Evolutionary conservation across 2,888 invertebrate species (phyloP).

Genomic region (Aporophyla nigra): DNA sequence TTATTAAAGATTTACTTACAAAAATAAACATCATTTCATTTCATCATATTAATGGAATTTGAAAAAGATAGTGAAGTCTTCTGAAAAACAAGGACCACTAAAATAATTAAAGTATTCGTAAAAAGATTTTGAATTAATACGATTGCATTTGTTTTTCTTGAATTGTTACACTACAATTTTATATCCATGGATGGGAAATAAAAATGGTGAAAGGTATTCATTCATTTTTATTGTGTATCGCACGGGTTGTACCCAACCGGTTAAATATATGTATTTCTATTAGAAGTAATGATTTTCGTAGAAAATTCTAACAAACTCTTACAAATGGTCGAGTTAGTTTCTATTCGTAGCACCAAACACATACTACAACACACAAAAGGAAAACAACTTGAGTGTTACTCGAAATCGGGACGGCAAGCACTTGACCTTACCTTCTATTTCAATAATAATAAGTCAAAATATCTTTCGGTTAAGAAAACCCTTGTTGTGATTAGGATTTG

Average conservation of each 20-base stretch:
- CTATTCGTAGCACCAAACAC: constrained; percentile 36
- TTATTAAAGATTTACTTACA: too few relatives aligned
- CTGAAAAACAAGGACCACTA: background rate
- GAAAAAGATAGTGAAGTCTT: background rate
- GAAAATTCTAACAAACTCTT: constrained; percentile 33
- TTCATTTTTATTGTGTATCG: background rate
- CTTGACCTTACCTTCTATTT: constrained; percentile 62
- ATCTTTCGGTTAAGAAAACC: constrained; percentile 24
- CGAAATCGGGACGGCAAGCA: constrained; percentile 60
- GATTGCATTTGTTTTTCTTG: background rate
- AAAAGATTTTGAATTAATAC: background rate
- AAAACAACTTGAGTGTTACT: constrained; percentile 64
- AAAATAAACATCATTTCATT: too few relatives aligned
- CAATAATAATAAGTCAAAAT: constrained; percentile 55
- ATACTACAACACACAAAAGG: constrained; percentile 53
- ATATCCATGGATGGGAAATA: too few relatives aligned
- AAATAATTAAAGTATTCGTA: background rate
- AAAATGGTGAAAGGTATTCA: background rate
- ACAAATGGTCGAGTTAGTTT: constrained; percentile 55
- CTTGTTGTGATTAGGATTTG: constrained; percentile 38
- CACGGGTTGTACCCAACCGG: too few relatives aligned
- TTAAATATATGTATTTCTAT: too few relatives aligned
- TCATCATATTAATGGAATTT: background rate
- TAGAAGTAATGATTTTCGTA: background rate
- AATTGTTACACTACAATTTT: background rate